Evolutionary conservation across 1,140 invertebrate species (phyloP).

Genomic region (Trachymyrmex cornetzi): DNA sequence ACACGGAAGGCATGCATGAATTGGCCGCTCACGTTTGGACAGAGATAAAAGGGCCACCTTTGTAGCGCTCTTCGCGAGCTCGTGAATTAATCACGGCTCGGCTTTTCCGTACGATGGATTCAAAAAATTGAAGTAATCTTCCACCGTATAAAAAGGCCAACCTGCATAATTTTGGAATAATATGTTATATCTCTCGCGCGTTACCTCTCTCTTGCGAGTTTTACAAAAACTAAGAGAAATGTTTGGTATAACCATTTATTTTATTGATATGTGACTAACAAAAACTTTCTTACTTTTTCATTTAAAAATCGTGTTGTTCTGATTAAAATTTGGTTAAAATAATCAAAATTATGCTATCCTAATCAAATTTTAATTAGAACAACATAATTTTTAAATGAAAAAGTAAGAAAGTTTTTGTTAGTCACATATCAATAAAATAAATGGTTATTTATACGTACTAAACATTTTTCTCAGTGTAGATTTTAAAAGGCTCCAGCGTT

Average conservation of each 20-base stretch:
- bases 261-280: no score
- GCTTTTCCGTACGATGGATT: background rate
- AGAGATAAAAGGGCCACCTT: conserved; percentile 14
- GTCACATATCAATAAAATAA: no score
- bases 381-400: no score
- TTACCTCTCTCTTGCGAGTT: background rate
- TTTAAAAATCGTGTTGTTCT: no score
- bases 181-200: background rate
- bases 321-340: no score
- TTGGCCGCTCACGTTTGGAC: background rate
- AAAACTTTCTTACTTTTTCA: no score
- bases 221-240: background rate
- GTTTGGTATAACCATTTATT: no score
- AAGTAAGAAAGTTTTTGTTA: no score
- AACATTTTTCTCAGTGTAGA: no score
- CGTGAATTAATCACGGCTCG: conserved; percentile 28
- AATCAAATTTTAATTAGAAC: no score
- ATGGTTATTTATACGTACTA: no score
- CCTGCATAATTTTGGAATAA: conserved; percentile 23
- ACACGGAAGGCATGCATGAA: background rate
- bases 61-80: conserved; percentile 21
- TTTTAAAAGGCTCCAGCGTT: background rate
- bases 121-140: conserved; percentile 38
- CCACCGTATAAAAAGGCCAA: background rate
- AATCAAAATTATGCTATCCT: no score